Evolutionary conservation across 2,888 invertebrate genomes (phyloP).

Genomic region (Luperina testacea): DNA sequence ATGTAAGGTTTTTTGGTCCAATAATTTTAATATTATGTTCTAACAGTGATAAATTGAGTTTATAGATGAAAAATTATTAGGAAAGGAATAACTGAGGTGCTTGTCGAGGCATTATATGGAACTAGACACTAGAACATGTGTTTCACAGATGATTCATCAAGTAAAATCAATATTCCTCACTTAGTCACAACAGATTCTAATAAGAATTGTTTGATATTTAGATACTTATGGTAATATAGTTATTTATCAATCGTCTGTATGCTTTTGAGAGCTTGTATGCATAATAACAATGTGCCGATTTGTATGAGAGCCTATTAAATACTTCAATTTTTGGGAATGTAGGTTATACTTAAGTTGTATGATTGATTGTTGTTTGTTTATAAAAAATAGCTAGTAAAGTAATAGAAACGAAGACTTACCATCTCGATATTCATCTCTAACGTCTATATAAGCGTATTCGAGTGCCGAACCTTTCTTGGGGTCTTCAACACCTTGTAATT

Average conservation of each 20-base stretch:
- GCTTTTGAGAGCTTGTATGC: neutral
- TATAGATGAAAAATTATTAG: neutral
- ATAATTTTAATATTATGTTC: neutral
- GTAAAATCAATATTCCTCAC: constrained; percentile 45
- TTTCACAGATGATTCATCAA: constrained; percentile 39
- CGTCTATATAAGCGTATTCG: constrained; percentile 99
- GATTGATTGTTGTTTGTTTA: constrained; percentile 29
- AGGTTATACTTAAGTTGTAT: constrained; percentile 49
- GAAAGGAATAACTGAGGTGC: neutral
- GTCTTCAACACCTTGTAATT: constrained; percentile 98
- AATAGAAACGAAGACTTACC: constrained; percentile 90
- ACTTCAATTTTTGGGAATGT: constrained; percentile 34
- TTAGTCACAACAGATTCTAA: constrained; percentile 41
- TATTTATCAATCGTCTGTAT: neutral
- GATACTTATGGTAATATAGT: neutral
- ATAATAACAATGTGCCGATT: constrained; percentile 4
- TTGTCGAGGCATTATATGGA: neutral
- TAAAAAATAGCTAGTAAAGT: constrained; percentile 10
- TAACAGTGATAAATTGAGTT: neutral
- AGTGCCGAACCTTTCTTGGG: constrained; percentile 99
- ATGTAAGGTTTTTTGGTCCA: neutral
- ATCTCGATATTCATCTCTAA: constrained; percentile 99
- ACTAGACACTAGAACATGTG: neutral
- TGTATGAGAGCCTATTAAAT: neutral
- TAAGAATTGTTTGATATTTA: constrained; percentile 29